Percentiles rank a stretch among this genome's conserved stretches.
phyloP scores from a whole-genome alignment of 2,113 vertebrate species.

The Corvus cornix region DNA sequence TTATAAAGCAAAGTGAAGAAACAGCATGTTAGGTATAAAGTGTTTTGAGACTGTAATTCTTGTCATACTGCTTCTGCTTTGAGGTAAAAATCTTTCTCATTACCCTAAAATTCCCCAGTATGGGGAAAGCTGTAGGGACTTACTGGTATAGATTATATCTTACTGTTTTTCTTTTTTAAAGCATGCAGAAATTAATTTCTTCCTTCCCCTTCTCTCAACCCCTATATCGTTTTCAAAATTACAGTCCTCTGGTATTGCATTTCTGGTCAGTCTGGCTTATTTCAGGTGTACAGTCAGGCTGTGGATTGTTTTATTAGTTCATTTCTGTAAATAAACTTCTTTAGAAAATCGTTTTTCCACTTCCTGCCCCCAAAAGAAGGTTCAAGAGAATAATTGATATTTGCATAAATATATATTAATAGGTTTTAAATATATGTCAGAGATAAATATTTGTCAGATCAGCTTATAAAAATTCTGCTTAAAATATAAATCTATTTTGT shows the following conservation, averaged over 20 bases:
- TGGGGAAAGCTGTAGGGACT: background rate
- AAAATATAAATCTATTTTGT: background rate
- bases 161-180: background rate
- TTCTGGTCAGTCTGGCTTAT: background rate
- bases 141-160: background rate
- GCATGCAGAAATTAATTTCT: conserved; percentile 7
- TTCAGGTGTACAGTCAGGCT: background rate
- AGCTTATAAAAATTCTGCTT: background rate
- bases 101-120: background rate
- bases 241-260: background rate
- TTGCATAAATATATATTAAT: background rate
- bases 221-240: background rate
- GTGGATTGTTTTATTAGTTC: background rate
- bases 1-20: background rate
- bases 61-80: background rate
- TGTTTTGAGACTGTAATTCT: background rate
- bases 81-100: background rate
- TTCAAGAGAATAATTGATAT: background rate
- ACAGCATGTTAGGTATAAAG: background rate
- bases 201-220: background rate
- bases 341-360: background rate
- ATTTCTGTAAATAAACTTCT: background rate
- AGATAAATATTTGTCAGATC: background rate
- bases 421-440: background rate
- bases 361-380: background rate